Conservation (phyloP, 2,113 vertebrate species). For the Odocoileus hemionus region DNA sequence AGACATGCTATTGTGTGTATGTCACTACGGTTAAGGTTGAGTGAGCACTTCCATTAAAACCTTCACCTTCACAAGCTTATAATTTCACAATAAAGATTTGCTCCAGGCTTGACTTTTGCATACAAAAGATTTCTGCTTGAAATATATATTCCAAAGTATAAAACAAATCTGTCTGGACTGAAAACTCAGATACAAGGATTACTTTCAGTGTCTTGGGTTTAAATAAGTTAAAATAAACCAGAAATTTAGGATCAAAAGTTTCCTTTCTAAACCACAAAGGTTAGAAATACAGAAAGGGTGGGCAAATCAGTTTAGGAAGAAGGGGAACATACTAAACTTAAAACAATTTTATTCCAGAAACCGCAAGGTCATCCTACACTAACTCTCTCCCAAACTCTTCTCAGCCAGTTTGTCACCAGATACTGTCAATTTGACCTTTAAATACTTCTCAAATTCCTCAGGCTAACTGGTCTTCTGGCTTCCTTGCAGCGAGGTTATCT, state of each 20-base stretch:
- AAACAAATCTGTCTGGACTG: slow-evolving; percentile 11
- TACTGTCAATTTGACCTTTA: background rate
- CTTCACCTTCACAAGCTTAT: background rate
- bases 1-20: background rate
- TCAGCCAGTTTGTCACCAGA: background rate
- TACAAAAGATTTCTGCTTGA: background rate
- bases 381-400: background rate
- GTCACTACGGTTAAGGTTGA: background rate
- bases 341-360: background rate
- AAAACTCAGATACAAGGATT: background rate
- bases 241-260: background rate
- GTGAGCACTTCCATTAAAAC: background rate
- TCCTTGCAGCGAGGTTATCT: background rate
- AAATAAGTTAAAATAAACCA: background rate
- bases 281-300: background rate
- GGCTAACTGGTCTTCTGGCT: background rate
- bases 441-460: background rate
- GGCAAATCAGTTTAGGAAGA: background rate
- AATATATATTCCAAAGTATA: background rate
- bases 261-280: background rate
- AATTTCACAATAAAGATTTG: slow-evolving; percentile 19
- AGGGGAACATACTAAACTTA: background rate
- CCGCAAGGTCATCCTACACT: background rate
- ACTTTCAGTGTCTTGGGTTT: background rate
- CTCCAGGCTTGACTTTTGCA: slow-evolving; percentile 9